Base-by-base conservation (phyloP, 2,797 vertebrate species). In the Typhlichthys eigenmanni region DNA sequence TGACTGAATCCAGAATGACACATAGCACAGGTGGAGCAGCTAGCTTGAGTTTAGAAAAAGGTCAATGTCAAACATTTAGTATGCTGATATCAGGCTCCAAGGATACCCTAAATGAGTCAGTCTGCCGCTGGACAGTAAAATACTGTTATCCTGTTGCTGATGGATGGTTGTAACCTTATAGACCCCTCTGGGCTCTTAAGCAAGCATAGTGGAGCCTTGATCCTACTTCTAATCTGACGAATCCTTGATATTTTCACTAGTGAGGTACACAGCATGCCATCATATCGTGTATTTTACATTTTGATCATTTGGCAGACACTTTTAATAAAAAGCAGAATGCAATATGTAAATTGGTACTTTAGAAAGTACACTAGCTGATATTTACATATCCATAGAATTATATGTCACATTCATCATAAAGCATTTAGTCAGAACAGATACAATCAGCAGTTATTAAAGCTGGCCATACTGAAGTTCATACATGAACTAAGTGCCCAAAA, bases 61-160 rank as follows among this genome's bases (percentile, higher is more conserved):
- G 73, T 76, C 68, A 1, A 10, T 60, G 50, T 79, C 62, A 76
- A 80, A 92, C 87, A 84, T 83, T 86, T 81, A 59, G 62, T 71
- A 57, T 64, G 58, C 81, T 80, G 64, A 70, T 78, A 75, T 64
- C 75, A 64, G 66, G 52, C 67, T 77, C 84, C 59, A 45, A 17
- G 58, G 84, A 83, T 80, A 75, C 62, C 64, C 71, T 78, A 82
- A 89, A 83, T 76, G 78, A 87, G 76, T 85, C 81, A 76, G 71
- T 60, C 50, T 90, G 89, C 72, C 87, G 70, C 50, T 57, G 68
- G 69, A 81, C 54, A 63, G 86, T 67, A 68, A 69, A 90, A 85
- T 85, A 85, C 78, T 79, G 90, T 89, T 90, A 90, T 75, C 59
- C 58, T 77, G 60, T 66, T 68, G 59, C 55, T 90, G 89, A 91